Percentiles rank a stretch among this genome's conserved stretches.
Conservation (phyloP, 2,888 invertebrate species). For the Drosophila robusta region DNA sequence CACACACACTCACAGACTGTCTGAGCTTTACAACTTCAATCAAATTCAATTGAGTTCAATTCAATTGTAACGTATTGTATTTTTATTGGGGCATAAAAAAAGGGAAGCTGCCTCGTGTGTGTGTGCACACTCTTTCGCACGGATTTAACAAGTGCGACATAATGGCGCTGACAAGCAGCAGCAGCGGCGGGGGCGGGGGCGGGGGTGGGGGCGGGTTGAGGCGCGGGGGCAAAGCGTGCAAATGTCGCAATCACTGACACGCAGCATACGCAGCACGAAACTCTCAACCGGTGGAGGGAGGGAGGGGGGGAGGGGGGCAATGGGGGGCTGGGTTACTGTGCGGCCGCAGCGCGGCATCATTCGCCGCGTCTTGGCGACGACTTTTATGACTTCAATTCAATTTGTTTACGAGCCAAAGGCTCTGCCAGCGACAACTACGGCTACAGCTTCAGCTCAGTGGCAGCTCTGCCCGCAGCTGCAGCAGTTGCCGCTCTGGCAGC, state of each 20-base stretch:
- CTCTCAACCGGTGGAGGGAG: conserved; percentile 1
- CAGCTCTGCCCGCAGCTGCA: neutral
- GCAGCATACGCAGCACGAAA: conserved; percentile 62
- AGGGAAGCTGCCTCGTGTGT: conserved; percentile 53
- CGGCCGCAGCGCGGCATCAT: conserved; percentile 40
- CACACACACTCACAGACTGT: conserved; percentile 38
- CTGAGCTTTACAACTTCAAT: conserved; percentile 81
- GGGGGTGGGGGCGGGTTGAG: neutral
- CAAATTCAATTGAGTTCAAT: conserved; percentile 81
- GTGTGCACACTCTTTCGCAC: conserved; percentile 42
- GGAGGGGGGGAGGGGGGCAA: too few species aligned
- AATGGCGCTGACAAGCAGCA: conserved; percentile 74
- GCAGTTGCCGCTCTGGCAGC: conserved; percentile 5
- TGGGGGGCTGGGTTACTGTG: conserved; percentile 1
- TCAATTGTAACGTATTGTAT: conserved; percentile 81
- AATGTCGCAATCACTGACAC: conserved; percentile 77
- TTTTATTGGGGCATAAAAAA: conserved; percentile 80
- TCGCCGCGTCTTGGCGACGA: conserved; percentile 67
- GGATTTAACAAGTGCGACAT: conserved; percentile 79
- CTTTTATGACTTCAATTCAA: conserved; percentile 81
- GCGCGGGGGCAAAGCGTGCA: conserved; percentile 34
- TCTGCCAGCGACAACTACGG: conserved; percentile 16
- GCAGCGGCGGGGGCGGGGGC: neutral
- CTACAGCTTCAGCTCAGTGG: neutral
- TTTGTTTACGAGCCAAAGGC: conserved; percentile 76